Percentiles rank a stretch among this genome's conserved stretches.
phyloP scores from a whole-genome alignment of 2,797 vertebrate genomes.

The Todus mexicanus region DNA sequence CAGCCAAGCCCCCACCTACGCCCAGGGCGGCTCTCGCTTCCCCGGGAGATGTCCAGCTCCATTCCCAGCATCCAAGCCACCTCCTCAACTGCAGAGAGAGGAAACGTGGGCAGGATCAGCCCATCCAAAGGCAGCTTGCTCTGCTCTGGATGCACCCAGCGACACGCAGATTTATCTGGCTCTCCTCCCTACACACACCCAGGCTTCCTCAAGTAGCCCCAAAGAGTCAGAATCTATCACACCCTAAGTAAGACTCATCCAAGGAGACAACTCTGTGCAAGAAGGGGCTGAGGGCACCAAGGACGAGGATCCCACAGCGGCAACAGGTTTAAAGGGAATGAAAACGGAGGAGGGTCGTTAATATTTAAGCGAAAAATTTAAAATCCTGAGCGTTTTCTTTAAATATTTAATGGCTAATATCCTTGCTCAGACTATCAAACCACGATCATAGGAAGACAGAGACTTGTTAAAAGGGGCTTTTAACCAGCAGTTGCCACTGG shows the following conservation, averaged over 20 bases:
- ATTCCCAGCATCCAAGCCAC: not conserved
- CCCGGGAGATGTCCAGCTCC: not conserved
- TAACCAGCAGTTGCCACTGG: not conserved
- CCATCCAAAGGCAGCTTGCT: not conserved
- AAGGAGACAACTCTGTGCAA: not conserved
- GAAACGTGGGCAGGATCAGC: not conserved
- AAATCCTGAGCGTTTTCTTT: constrained; percentile 8
- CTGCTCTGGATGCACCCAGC: not conserved
- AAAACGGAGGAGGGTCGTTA: not conserved
- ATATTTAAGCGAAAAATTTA: constrained; percentile 42
- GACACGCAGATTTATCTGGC: not conserved
- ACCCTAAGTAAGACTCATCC: not conserved
- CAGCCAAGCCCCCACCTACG: not conserved
- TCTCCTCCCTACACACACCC: not conserved
- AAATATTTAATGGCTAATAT: constrained; percentile 51
- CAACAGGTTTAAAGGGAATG: not conserved
- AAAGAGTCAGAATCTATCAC: not conserved
- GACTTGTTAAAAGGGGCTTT: constrained; percentile 30
- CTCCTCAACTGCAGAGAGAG: not conserved
- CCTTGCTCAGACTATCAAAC: not conserved
- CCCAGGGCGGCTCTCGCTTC: not conserved
- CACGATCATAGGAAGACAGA: not conserved
- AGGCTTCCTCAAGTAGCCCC: not conserved
- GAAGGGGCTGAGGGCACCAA: not conserved
- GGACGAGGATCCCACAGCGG: not conserved